Evolutionary conservation across 2,113 vertebrate genomes (phyloP).

Genomic region (Coturnix japonica): DNA sequence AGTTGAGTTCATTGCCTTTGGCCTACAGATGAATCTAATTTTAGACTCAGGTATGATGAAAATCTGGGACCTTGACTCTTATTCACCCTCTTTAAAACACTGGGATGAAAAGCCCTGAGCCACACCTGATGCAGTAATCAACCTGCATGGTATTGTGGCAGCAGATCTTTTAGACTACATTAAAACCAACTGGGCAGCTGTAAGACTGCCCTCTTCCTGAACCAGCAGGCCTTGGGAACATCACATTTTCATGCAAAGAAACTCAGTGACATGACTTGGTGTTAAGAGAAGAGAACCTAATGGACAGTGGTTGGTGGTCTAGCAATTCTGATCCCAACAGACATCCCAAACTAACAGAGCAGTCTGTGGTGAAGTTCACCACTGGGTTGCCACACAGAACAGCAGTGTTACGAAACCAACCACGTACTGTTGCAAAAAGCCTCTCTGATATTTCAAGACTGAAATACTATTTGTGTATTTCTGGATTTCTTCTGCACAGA

Average conservation of each 20-base stretch:
- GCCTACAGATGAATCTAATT: conserved; percentile 24
- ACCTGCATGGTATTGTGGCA: conserved; percentile 17
- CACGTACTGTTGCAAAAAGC: neutral
- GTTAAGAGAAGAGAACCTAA: neutral
- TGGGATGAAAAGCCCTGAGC: neutral
- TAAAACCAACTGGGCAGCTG: neutral
- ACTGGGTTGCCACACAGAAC: neutral
- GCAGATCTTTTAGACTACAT: conserved; percentile 23
- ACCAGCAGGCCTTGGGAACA: neutral
- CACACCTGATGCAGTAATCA: conserved; percentile 1
- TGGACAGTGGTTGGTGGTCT: neutral
- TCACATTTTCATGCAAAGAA: conserved; percentile 17
- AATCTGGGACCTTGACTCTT: neutral
- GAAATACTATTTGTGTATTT: neutral
- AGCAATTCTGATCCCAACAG: neutral
- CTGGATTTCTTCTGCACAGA: neutral
- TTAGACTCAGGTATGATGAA: conserved; percentile 2
- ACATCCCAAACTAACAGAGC: neutral
- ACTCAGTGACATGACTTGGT: neutral
- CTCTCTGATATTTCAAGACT: neutral
- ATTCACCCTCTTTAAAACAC: neutral
- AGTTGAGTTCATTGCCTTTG: conserved; percentile 5
- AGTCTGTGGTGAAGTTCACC: neutral
- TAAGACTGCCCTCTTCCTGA: neutral
- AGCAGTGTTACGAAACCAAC: neutral